Conservation (phyloP, 2,797 vertebrate genomes). For the Centroberyx gerrardi region DNA sequence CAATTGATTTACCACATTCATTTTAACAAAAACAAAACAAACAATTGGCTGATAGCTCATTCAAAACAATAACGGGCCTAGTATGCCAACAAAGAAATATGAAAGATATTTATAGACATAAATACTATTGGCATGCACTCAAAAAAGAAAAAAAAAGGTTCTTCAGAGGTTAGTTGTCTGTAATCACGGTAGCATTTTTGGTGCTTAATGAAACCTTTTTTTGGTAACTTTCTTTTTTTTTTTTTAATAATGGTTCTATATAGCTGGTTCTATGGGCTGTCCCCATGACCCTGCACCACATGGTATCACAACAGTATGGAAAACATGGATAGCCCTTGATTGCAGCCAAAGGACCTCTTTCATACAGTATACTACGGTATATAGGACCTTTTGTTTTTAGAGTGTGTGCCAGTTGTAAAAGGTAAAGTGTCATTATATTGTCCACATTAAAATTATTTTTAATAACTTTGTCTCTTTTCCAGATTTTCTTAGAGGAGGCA, state of each 20-base stretch:
- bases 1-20: conserved; percentile 17
- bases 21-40: conserved; percentile 12
- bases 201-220: conserved; percentile 8
- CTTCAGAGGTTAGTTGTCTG: conserved; percentile 8
- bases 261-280: conserved; percentile 2
- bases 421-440: conserved; percentile 64
- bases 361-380: conserved; percentile 29
- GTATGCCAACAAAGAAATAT: neutral
- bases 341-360: conserved; percentile 43
- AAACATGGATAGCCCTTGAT: conserved; percentile 17
- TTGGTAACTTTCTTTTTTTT: neutral
- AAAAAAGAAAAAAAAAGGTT: neutral
- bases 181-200: conserved; percentile 13
- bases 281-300: conserved; percentile 20
- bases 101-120: neutral
- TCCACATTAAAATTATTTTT: conserved; percentile 74
- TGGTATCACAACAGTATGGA: conserved; percentile 29
- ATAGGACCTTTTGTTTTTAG: conserved; percentile 58
- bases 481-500: conserved; percentile 4
- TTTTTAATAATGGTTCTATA: conserved; percentile 5
- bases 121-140: neutral
- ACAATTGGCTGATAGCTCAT: conserved; percentile 13
- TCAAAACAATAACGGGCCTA: neutral
- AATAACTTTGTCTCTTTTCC: conserved; percentile 55
- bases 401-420: conserved; percentile 62